A percentile compares a stretch with the other conserved stretches of the same genome.
Evolutionary conservation across 2,113 vertebrate genomes (phyloP).

Genomic region (Grammomys surdaster): DNA sequence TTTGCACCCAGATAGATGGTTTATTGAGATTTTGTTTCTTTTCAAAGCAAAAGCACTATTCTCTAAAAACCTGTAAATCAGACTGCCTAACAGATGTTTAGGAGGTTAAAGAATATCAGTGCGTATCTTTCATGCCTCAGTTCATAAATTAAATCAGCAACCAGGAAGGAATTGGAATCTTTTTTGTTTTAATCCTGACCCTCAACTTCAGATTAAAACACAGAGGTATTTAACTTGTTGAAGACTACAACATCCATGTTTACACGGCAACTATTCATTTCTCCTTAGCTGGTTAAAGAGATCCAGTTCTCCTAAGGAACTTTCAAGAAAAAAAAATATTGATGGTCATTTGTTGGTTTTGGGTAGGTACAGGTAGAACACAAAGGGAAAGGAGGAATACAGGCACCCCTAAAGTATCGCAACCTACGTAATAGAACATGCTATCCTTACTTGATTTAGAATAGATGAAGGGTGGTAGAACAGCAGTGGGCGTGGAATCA

Average conservation of each 20-base stretch:
- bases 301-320: not conserved
- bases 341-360: slow-evolving; percentile 7
- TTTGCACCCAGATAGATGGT: not conserved
- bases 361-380: not conserved
- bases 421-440: slow-evolving; percentile 3
- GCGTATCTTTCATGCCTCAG: not conserved
- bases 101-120: not conserved
- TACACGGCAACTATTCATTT: not conserved
- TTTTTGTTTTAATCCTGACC: not conserved
- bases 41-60: slow-evolving; percentile 34
- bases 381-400: not conserved
- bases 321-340: not conserved
- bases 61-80: slow-evolving; percentile 26
- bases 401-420: not conserved
- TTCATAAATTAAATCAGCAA: slow-evolving; percentile 25
- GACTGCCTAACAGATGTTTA: not conserved
- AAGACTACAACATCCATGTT: not conserved
- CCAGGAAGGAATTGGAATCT: not conserved
- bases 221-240: not conserved
- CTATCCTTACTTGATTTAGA: not conserved
- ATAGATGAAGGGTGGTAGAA: not conserved
- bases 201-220: slow-evolving; percentile 41
- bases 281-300: slow-evolving; percentile 15
- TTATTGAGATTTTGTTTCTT: not conserved
- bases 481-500: not conserved